Base-by-base conservation (phyloP, 2,888 invertebrate species). In the Drosophila parthenogenetica region DNA sequence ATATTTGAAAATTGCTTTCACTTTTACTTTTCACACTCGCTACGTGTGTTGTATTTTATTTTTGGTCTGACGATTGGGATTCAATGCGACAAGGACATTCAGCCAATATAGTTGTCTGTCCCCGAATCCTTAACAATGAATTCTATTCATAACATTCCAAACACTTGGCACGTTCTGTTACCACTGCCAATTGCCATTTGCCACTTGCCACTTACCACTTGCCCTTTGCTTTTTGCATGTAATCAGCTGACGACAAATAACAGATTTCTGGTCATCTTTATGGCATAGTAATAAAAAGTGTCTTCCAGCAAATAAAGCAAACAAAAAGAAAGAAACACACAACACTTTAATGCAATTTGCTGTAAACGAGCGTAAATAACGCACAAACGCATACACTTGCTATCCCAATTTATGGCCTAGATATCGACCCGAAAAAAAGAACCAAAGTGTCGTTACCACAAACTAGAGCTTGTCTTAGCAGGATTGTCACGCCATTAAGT, bases 261-360 rank as follows among this genome's bases (percentile, higher is more conserved):
- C 57, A 61, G 54, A 68, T 66, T 48, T 46, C 59, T 35, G 35
- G 66, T 50, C 69, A 76, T 64, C 65, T 72, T 75, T 75, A 77
- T 63, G 64, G 40, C 55, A 22, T 19, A 29, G 46, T 16, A 46
- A 45, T 43, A 79, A 50, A 25, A 39, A 58, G 32, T 16, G 50
- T 49, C 49, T 58, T 64, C 50, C 43, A 53, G 58, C 64, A 67
- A 69, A 80, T 80, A 73, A 69, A 73, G 61, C 49, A 73, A 63
- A 29, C 29, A 29, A 29, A 29, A 29, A 5, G 22, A 7, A 75
- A 29, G 64, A 22, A 32, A 22, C n/a, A 35, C 35, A 19, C 49
- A 50, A 51, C 59, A 72, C 63, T 77, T 65, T 49, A 72, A 87
- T 70, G 74, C 78, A 87, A 81, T 76, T 86, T 65, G 66, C 67